Evolutionary conservation across 2,888 invertebrate species (phyloP), one percentile per base, ranked within the genome.

Genomic region (Lepidochrysops patricia): DNA sequence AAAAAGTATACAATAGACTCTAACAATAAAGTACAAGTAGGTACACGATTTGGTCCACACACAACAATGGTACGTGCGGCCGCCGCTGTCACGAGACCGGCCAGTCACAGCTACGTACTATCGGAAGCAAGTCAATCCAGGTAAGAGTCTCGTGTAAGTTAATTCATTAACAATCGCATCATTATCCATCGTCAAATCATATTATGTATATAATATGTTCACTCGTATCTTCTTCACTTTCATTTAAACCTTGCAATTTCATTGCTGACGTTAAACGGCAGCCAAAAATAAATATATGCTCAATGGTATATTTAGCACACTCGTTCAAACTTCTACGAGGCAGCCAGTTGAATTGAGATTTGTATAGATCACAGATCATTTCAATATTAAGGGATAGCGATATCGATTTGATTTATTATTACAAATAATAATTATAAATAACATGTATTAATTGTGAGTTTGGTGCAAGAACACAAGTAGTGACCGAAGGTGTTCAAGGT

Each of bases 291-390:
- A 82, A 85, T 85, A 77, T 77, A 87, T 78, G 85, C 87, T 84
- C 86, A 80, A 80, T 83, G 72, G 81, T 90, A 90, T 89, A 88
- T 89, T 89, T 90, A 90, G 89, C 82, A 71, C 84, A 80, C 78
- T 77, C 80, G 85, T 80, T 77, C 81, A 75, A 75, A 79, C 77
- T 74, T 73, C 80, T 79, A 75, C 76, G 79, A 70, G 76, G 70
- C 78, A 74, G 80, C 76, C 88, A 89, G 89, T 89, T 84, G 80
- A 79, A 80, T 84, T 73, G 80, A 80, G 88, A 81, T 81, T 80
- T 81, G 82, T 79, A 75, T 79, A 77, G 88, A 82, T 82, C 83
- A 74, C 79, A 74, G 79, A 87, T 84, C 78, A 72, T 75, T 80
- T 79, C 71, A 65, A 70, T 58, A 67, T 59, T 69, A 73, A 70